phyloP scores from a whole-genome alignment of 2,113 vertebrate genomes.

The Calypte anna region DNA sequence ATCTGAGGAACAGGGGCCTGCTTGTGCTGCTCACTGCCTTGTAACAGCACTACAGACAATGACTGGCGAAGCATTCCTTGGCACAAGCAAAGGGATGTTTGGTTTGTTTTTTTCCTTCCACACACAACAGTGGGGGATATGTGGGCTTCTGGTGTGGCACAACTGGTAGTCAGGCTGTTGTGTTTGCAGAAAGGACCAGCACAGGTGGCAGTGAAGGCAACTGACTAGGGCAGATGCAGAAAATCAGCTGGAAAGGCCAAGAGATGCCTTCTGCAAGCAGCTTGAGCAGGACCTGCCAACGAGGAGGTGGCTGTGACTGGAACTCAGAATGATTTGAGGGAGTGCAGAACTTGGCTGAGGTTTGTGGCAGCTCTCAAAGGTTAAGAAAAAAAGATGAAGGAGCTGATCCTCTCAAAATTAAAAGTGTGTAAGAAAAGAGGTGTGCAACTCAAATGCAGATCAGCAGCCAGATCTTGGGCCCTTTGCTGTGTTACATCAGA shows the following conservation, averaged over 20 bases:
- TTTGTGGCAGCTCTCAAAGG: neutral
- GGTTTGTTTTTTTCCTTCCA: neutral
- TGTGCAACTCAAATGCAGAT: neutral
- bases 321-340: neutral
- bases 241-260: neutral
- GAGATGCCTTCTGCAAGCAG: neutral
- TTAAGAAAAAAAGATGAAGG: neutral
- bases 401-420: neutral
- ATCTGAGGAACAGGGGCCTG: neutral
- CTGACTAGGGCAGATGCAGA: neutral
- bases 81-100: neutral
- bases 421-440: neutral
- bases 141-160: neutral
- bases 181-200: neutral
- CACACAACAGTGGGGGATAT: neutral
- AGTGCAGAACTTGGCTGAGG: neutral
- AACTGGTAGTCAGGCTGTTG: no score
- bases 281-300: neutral
- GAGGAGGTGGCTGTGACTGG: neutral
- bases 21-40: accelerated
- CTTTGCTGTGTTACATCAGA: neutral
- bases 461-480: neutral
- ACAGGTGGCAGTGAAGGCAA: neutral
- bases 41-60: neutral
- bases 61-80: neutral